A percentile compares a stretch with the other conserved stretches of the same genome.
phyloP scores from a whole-genome alignment of 2,113 vertebrate genomes.

The Eonycteris spelaea region DNA sequence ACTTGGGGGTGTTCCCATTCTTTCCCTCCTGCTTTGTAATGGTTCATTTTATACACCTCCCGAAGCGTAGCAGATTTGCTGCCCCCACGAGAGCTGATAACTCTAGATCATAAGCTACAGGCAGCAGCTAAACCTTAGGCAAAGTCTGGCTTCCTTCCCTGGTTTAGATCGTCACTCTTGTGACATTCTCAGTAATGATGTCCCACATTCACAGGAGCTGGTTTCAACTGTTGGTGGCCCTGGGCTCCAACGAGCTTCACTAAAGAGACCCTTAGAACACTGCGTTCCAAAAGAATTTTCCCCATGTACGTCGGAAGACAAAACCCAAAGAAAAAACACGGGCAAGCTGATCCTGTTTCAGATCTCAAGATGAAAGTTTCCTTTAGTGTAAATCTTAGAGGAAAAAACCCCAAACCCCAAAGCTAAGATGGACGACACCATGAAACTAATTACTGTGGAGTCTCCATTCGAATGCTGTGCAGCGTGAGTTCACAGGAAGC shows the following conservation, averaged over 20 bases:
- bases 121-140: too few relatives aligned
- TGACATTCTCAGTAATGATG: not conserved
- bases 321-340: not conserved
- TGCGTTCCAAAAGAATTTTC: not conserved
- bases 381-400: not conserved
- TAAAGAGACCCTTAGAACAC: not conserved
- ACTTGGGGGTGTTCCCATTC: not conserved
- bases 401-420: not conserved
- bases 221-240: not conserved
- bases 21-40: not conserved
- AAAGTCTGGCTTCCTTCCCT: not conserved
- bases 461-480: not conserved
- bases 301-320: not conserved
- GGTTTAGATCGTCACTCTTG: not conserved
- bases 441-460: not conserved
- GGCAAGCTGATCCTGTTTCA: not conserved
- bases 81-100: too few relatives aligned
- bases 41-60: not conserved
- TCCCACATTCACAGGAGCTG: not conserved
- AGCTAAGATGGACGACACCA: not conserved
- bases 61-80: rapidly evolving
- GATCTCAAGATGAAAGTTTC: not conserved
- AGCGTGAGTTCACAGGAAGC: not conserved
- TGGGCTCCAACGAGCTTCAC: not conserved
- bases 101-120: not conserved